These are phyloP conservation scores for Ophion obscuratus DNA, from an alignment of 2,888 invertebrate genomes.

Conservation along the genomic window DNA sequence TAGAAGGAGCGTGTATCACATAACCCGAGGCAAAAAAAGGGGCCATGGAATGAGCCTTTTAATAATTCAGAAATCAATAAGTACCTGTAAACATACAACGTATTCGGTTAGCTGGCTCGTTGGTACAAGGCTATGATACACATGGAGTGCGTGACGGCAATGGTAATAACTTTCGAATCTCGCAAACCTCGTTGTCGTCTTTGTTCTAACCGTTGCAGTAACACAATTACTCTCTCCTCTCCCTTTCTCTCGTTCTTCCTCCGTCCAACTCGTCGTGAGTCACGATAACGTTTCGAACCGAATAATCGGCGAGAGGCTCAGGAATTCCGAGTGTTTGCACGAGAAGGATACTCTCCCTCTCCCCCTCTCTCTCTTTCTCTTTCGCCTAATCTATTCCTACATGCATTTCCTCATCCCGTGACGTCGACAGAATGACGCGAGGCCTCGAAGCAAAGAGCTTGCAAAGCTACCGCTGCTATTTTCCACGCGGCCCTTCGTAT, in stretches of 20 bases:
- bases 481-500: conserved; percentile 36
- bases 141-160: conserved; percentile 64
- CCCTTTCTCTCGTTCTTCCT: not conserved
- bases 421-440: conserved; percentile 29
- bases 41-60: not conserved
- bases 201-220: conserved; percentile 36
- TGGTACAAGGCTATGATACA: conserved; percentile 11
- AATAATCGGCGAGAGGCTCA: conserved; percentile 51
- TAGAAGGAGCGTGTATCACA: not conserved
- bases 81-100: not conserved
- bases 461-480: conserved; percentile 51
- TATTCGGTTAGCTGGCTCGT: not conserved
- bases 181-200: conserved; percentile 37
- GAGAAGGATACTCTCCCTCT: not conserved
- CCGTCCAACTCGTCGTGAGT: conserved; percentile 40
- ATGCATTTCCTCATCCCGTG: conserved; percentile 5
- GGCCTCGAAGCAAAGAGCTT: conserved; percentile 35
- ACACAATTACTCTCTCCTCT: conserved; percentile 17
- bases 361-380: conserved; percentile 27
- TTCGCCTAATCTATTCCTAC: conserved; percentile 5
- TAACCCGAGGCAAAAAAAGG: not conserved
- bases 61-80: not conserved
- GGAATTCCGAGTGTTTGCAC: conserved; percentile 30
- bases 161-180: conserved; percentile 66
- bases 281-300: conserved; percentile 62